Evolutionary conservation across 2,113 vertebrate species (phyloP).

Genomic region (Oreochromis aureus): DNA sequence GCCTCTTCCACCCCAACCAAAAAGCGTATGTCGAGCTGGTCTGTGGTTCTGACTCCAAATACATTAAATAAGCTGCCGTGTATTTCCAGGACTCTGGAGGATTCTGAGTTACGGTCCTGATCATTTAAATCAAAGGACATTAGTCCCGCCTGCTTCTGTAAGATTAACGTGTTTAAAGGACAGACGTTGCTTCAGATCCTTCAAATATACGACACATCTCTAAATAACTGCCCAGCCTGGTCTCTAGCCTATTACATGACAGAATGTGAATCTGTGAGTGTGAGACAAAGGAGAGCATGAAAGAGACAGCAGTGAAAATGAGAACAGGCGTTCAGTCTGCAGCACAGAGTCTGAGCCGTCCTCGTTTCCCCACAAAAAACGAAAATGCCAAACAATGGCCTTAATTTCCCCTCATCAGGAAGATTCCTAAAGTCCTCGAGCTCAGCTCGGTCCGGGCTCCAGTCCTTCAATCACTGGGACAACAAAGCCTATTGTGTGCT

Average conservation of each 20-base stretch:
- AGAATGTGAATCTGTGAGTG: background rate
- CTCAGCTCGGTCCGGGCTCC: background rate
- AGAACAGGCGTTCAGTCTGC: background rate
- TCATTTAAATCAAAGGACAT: background rate
- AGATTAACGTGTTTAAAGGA: background rate
- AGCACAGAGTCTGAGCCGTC: background rate
- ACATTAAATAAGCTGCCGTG: background rate
- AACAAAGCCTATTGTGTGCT: background rate
- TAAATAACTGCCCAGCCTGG: background rate
- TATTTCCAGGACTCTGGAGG: background rate
- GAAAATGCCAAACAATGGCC: background rate
- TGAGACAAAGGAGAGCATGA: background rate
- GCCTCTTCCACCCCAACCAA: background rate
- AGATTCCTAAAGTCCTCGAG: background rate
- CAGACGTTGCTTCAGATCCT: background rate
- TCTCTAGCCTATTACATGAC: background rate
- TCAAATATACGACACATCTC: background rate
- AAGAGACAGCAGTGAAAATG: background rate
- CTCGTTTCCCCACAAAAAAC: background rate
- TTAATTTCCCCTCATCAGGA: background rate
- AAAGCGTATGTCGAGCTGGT: background rate
- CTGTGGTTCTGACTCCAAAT: background rate
- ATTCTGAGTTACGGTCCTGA: background rate
- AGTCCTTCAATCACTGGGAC: background rate
- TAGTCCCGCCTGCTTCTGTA: background rate